phyloP scores from a whole-genome alignment of 2,113 vertebrate species.

The Cochlearius cochlearius region DNA sequence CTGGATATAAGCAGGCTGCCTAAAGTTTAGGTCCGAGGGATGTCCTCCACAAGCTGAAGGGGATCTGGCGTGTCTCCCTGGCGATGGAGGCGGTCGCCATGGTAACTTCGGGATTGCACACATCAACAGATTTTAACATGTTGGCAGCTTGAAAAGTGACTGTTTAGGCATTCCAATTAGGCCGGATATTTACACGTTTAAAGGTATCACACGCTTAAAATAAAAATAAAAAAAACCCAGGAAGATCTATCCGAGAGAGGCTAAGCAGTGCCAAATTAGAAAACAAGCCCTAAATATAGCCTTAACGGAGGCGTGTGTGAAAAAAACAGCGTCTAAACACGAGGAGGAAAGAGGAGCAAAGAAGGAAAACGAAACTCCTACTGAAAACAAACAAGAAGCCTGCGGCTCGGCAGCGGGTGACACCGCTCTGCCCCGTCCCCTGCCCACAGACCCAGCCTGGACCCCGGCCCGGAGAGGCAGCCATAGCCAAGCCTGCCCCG shows the following conservation, averaged over 20 bases:
- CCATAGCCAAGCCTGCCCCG: rapidly evolving
- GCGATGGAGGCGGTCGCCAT: constrained; percentile 68
- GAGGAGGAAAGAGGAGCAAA: background rate
- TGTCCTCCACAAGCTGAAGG: constrained; percentile 57
- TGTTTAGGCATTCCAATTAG: constrained; percentile 79
- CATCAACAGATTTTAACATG: constrained; percentile 76
- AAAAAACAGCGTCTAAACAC: background rate
- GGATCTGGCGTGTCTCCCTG: constrained; percentile 39
- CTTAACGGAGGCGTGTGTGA: background rate
- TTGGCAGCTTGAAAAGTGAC: constrained; percentile 78
- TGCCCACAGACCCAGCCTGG: rapidly evolving
- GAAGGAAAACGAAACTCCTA: background rate
- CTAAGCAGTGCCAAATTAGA: constrained; percentile 38
- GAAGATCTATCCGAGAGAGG: constrained; percentile 7
- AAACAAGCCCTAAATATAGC: constrained; percentile 49
- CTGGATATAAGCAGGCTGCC: constrained; percentile 19
- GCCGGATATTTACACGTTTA: constrained; percentile 58
- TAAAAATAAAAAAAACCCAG: background rate
- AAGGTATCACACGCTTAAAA: constrained; percentile 59
- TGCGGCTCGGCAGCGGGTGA: rapidly evolving
- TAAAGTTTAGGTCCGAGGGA: constrained; percentile 51
- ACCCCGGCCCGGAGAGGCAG: rapidly evolving
- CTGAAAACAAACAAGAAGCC: background rate
- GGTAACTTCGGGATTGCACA: constrained; percentile 69
- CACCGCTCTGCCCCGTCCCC: rapidly evolving